phyloP scores from a whole-genome alignment of 2,113 vertebrate species.

The Anguilla japonica region DNA sequence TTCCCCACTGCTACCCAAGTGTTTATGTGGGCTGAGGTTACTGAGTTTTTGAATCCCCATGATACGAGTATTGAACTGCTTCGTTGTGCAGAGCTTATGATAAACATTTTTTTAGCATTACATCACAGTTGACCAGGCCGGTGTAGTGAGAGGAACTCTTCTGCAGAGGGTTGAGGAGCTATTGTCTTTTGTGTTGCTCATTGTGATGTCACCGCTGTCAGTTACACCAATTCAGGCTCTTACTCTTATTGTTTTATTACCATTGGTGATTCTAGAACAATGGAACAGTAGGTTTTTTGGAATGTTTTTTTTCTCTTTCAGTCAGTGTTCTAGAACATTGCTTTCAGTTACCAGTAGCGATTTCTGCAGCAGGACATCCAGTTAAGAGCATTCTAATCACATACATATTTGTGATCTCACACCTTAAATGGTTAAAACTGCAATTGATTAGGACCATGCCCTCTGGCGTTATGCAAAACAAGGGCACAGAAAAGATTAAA shows the following conservation, averaged over 20 bases:
- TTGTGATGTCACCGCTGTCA: neutral
- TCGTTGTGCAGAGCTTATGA: neutral
- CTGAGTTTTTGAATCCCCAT: too few species aligned
- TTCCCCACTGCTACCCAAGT: neutral
- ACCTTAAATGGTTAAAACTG: neutral
- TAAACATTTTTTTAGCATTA: neutral
- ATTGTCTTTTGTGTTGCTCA: neutral
- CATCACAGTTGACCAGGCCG: neutral
- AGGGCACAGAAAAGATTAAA: neutral
- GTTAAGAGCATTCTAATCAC: too few species aligned
- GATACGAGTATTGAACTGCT: neutral
- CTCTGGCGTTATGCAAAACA: neutral
- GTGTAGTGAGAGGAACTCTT: neutral
- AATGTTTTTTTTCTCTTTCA: too few species aligned
- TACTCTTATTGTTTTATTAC: too few species aligned
- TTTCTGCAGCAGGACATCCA: too few species aligned
- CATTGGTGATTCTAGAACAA: too few species aligned
- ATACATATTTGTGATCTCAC: too few species aligned
- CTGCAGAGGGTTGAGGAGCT: too few species aligned
- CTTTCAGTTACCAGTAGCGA: too few species aligned
- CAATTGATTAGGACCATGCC: neutral
- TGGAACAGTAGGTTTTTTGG: too few species aligned
- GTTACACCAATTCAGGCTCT: neutral
- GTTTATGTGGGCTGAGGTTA: neutral
- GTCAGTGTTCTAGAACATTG: too few species aligned